These are phyloP conservation scores for Macheiramphus alcinus DNA, from an alignment of 2,113 vertebrate genomes.

Conservation along the genomic window DNA sequence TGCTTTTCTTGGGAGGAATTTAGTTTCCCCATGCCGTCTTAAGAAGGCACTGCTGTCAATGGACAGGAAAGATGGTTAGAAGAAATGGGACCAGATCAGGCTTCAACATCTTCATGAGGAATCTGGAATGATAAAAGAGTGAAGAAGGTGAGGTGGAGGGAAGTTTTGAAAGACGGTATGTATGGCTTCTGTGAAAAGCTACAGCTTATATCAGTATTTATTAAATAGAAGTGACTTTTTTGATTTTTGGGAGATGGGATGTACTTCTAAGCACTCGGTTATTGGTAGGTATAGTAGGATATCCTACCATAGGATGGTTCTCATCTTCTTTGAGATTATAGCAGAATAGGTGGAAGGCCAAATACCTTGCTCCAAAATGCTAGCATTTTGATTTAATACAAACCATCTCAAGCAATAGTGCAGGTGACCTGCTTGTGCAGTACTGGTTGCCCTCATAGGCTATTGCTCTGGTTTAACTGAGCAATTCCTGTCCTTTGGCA, in stretches of 20 bases:
- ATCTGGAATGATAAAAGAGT: not conserved
- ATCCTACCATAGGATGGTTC: not conserved
- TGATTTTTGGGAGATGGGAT: not conserved
- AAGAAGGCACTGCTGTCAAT: not conserved
- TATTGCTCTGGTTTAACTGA: not conserved
- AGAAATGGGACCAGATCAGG: not conserved
- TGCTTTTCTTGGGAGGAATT: not conserved
- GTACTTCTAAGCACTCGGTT: not conserved
- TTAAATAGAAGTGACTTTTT: not conserved
- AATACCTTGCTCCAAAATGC: not conserved
- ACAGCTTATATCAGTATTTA: not conserved
- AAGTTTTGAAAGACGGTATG: not conserved
- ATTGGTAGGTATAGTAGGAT: not conserved
- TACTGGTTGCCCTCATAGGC: not conserved
- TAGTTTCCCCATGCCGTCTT: rapidly evolving
- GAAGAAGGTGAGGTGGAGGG: not conserved
- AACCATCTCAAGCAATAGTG: not conserved
- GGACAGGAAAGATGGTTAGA: not conserved
- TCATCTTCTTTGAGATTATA: not conserved
- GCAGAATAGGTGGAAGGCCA: not conserved
- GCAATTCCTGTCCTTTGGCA: not conserved
- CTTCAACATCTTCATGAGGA: not conserved
- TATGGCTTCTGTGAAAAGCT: not conserved
- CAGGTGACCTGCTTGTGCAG: not conserved
- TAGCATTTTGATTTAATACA: not conserved